These are phyloP conservation scores for Gadus chalcogrammus DNA, from an alignment of 2,113 vertebrate species.

Conservation along the genomic window DNA sequence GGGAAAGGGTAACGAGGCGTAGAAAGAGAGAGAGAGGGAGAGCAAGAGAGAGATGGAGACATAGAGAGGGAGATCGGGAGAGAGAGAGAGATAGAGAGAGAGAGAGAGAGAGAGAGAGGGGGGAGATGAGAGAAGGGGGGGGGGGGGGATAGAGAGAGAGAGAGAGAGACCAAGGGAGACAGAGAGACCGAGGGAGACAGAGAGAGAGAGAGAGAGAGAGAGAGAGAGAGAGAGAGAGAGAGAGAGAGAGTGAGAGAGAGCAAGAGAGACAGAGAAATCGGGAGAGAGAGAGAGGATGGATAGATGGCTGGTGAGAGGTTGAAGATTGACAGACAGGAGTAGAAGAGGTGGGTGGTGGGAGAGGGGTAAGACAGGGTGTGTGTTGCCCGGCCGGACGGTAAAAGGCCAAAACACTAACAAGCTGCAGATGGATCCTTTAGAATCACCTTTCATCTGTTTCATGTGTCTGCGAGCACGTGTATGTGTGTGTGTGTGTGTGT, in stretches of 20 bases:
- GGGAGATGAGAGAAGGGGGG: no score
- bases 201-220: no score
- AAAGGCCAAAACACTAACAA: conserved; percentile 38
- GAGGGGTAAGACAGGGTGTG: conserved; percentile 14
- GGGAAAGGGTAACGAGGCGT: not conserved
- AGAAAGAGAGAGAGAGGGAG: not conserved
- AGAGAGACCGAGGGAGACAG: no score
- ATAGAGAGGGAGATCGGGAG: not conserved
- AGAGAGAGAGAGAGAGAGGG: no score
- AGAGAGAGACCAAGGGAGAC: no score
- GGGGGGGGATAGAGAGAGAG: no score
- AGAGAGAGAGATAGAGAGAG: not conserved
- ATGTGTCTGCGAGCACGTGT: not conserved
- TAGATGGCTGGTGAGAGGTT: not conserved
- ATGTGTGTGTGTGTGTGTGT: not conserved
- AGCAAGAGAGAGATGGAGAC: not conserved
- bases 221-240: no score
- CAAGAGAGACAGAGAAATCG: no score
- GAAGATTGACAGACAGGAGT: no score
- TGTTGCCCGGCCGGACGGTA: no score
- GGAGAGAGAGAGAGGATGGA: conserved; percentile 15
- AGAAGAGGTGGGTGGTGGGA: not conserved
- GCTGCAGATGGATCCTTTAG: conserved; percentile 42
- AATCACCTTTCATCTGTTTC: no score
- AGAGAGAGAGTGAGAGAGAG: no score